Percentiles rank a stretch among this genome's conserved stretches.
Evolutionary conservation across 2,888 invertebrate genomes (phyloP).

Genomic region (Microctonus hyperodae): DNA sequence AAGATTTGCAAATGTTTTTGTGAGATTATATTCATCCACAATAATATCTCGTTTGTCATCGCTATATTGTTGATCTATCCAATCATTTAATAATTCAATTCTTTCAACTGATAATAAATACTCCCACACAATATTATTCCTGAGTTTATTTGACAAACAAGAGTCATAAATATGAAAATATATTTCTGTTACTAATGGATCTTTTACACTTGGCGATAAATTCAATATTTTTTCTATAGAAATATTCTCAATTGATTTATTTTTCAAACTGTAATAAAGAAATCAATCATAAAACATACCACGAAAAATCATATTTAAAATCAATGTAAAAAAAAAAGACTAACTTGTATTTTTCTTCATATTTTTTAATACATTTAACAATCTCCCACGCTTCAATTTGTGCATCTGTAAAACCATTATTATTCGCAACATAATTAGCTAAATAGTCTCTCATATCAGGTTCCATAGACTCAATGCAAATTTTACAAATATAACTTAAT

Average conservation of each 20-base stretch:
- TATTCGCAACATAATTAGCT: conserved; percentile 70
- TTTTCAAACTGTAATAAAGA: conserved; percentile 41
- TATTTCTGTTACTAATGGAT: conserved; percentile 52
- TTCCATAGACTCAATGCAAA: conserved; percentile 69
- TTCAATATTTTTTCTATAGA: conserved; percentile 56
- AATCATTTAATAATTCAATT: conserved; percentile 68
- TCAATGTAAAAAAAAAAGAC: conserved; percentile 23
- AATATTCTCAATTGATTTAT: conserved; percentile 54
- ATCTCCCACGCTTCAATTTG: conserved; percentile 62
- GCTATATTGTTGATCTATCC: conserved; percentile 68
- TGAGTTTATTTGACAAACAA: conserved; percentile 54
- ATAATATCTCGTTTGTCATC: conserved; percentile 9
- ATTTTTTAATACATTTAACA: conserved; percentile 54
- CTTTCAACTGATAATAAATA: conserved; percentile 69
- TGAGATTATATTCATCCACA: conserved; percentile 50
- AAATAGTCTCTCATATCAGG: conserved; percentile 72
- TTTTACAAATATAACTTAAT: conserved; percentile 66
- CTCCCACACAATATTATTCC: conserved; percentile 66
- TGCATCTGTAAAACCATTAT: conserved; percentile 56
- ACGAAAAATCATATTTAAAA: neutral
- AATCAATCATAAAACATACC: conserved; percentile 15
- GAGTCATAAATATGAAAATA: conserved; percentile 58
- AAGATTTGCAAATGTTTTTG: conserved; percentile 67
- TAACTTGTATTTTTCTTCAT: conserved; percentile 50
- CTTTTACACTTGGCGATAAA: conserved; percentile 49